These are phyloP conservation scores for Limnephilus rhombicus DNA, from an alignment of 2,888 invertebrate genomes.

Conservation along the genomic window DNA sequence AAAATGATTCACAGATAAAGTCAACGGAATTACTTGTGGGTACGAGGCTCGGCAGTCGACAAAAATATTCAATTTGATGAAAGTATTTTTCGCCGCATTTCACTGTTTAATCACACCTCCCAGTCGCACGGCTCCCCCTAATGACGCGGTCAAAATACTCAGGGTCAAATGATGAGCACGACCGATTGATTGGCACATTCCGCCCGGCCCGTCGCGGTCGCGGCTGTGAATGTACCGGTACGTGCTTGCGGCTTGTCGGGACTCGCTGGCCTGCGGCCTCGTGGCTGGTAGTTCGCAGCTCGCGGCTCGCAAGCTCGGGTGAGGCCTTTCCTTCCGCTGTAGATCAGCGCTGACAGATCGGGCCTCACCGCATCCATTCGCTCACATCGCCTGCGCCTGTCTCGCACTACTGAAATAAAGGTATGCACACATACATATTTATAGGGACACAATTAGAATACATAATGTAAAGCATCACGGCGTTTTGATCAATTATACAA, in stretches of 20 bases:
- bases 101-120: not conserved
- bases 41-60: not conserved
- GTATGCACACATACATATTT: not conserved
- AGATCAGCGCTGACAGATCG: conserved; percentile 44
- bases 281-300: not conserved
- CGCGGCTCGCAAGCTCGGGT: not conserved
- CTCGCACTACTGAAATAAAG: not conserved
- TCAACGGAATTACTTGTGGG: not conserved
- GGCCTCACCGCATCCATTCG: conserved; percentile 44
- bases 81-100: not conserved
- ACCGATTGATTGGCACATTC: conserved; percentile 61
- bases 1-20: no score
- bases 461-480: not conserved
- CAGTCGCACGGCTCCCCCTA: not conserved
- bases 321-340: conserved; percentile 29
- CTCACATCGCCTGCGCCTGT: not conserved
- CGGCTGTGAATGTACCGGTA: not conserved
- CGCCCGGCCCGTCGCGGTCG: conserved; percentile 10
- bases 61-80: not conserved
- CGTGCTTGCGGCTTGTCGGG: conserved; percentile 55
- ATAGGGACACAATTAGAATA: not conserved
- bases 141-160: conserved; percentile 19
- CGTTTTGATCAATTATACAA: not conserved
- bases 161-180: conserved; percentile 30
- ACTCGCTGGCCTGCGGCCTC: not conserved